Evolutionary conservation across 2,113 vertebrate genomes (phyloP).

Genomic region (Leucosticte australis): DNA sequence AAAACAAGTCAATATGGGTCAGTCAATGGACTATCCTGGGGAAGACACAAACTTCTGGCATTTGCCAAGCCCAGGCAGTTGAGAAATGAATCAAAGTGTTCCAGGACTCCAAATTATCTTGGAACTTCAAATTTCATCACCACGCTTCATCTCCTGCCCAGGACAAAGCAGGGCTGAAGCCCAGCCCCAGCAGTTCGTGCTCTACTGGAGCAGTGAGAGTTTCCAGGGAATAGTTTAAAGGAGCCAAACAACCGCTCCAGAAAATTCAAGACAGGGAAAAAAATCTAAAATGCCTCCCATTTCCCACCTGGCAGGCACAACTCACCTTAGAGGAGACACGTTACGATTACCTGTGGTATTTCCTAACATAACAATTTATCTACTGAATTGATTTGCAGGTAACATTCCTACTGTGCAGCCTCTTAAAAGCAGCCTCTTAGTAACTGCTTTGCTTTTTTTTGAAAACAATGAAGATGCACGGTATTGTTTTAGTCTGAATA

Average conservation of each 20-base stretch:
- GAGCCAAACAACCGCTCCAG: background rate
- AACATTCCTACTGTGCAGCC: background rate
- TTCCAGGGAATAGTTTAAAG: background rate
- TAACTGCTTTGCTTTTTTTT: constrained; percentile 54
- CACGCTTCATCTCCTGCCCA: background rate
- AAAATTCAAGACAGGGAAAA: background rate
- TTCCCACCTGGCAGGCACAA: background rate
- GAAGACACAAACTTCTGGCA: background rate
- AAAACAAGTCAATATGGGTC: constrained; percentile 45
- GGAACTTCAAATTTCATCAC: constrained; percentile 25
- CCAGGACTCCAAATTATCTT: constrained; percentile 15
- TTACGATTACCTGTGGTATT: background rate
- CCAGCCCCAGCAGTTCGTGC: background rate
- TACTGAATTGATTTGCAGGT: constrained; percentile 14
- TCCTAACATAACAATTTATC: background rate
- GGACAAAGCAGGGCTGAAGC: background rate
- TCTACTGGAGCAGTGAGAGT: background rate
- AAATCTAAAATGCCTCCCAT: background rate
- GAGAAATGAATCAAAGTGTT: constrained; percentile 33
- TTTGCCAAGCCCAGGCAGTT: constrained; percentile 12
- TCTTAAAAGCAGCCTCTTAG: constrained; percentile 39
- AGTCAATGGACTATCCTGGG: background rate
- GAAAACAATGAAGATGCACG: constrained; percentile 44
- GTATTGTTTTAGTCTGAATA: constrained; percentile 8
- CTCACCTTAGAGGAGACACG: background rate